Percentiles rank a stretch among this genome's conserved stretches.
Conservation (phyloP, 2,888 invertebrate species). For the Eupeodes latifasciatus region DNA sequence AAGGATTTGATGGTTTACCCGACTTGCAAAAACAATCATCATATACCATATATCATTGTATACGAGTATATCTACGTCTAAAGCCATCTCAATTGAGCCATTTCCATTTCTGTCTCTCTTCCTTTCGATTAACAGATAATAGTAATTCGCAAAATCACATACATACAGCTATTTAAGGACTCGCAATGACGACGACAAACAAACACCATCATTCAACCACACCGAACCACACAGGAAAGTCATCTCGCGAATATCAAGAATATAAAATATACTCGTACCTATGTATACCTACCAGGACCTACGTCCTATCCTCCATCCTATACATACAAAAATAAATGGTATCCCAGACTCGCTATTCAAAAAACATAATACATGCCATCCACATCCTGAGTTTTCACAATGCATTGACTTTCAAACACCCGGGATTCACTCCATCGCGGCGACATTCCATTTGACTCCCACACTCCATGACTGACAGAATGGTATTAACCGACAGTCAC, state of each 20-base stretch:
- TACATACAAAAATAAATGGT: not conserved
- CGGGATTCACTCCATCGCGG: constrained; percentile 27
- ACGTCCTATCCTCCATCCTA: not conserved
- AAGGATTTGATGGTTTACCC: constrained; percentile 38
- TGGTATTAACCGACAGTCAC: constrained; percentile 9
- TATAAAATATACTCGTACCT: not conserved
- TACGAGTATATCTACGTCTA: too few relatives aligned
- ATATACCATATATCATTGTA: too few relatives aligned
- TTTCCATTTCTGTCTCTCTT: constrained; percentile 40
- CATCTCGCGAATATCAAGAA: constrained; percentile 64
- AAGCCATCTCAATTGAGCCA: constrained; percentile 54
- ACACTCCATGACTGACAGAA: constrained; percentile 39
- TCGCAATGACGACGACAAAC: constrained; percentile 35
- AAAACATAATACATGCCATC: constrained; percentile 65
- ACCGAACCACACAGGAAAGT: constrained; percentile 1
- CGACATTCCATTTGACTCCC: constrained; percentile 35
- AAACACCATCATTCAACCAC: constrained; percentile 11
- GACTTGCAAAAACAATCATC: constrained; percentile 3
- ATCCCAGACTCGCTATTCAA: constrained; percentile 39
- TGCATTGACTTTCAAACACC: constrained; percentile 58
- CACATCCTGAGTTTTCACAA: constrained; percentile 42
- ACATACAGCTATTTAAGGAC: constrained; percentile 53
- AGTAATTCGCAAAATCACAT: constrained; percentile 67
- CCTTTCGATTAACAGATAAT: constrained; percentile 72
- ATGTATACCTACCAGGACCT: not conserved